Evolutionary conservation across 2,113 vertebrate species (phyloP), one percentile per base, ranked within the genome.

Genomic region (Cyanoderma ruficeps): DNA sequence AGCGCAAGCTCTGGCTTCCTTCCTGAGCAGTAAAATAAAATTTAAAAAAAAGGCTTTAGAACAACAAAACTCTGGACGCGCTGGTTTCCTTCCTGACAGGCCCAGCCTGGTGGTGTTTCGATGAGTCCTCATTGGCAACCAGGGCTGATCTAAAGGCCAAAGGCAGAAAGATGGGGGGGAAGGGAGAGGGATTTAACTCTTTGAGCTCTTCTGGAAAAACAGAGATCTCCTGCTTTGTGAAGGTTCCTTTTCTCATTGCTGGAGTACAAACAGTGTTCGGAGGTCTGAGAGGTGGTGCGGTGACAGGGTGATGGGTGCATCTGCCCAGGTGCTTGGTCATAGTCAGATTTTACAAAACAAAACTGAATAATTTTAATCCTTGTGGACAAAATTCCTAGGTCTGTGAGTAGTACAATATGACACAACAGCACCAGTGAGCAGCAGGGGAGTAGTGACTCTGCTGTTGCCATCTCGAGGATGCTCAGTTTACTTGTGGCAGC

Each of bases 51-150:
- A 98, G 98, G 97, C 97, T 98, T 98, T 98, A 98, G 97, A 98
- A 98, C 98, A 98, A 98, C 98, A 98, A 97, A 98, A 95, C 97
- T 97, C 97, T 93, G 98, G 97, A 98, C 97, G 95, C 96, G 74
- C 97, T 98, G 93, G 97, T 98, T 98, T 99, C 98, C 98, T 98
- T 99, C 98, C 98, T 99, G 98, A 97, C 97, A 94, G 95, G 97
- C 97, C 95, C 97, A 97, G 97, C 97, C 97, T 98, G 96, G 95
- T 97, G 97, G 97, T 97, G 96, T 97, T 98, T 97, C 96, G 97
- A 93, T 94, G 90, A 94, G 94, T 97, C 95, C 97, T 98, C 97
- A 97, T 59, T 96, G 78, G 96, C 91, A 97, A 97, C 93, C 94
- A 97, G 94, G 94, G 85, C 94, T 92, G 97, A 92, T 97, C 98